Evolutionary conservation across 35 echinoderm and acorn worm genomes (phyloP), one percentile per base, ranked within the genome.

Genomic region (Holothuria glaberrima): DNA sequence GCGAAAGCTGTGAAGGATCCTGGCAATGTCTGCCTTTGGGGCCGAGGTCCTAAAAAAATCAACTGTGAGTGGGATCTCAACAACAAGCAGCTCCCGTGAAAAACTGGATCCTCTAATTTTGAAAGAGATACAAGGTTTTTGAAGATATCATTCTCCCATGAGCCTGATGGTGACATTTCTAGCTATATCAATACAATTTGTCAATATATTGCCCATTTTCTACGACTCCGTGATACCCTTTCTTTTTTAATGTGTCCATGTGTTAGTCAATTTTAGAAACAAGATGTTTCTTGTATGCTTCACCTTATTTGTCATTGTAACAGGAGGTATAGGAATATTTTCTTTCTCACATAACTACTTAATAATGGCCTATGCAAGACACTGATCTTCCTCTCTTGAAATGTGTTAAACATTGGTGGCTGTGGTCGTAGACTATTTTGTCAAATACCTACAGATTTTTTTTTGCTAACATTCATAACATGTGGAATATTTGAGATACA

Each of bases 101-200:
- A 64, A 64, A 14, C 60, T 64, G 60, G 60, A 64, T 27, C 60
- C 60, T 64, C 60, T 64, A 20, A 64, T 27, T 64, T 64, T 64
- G 26, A 64, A 14, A 27, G 60, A 64, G 13, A 64, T 64, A 64
- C 60, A 64, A 64, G 60, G 60, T 64, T 4, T 64, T 64, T 64
- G 3, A 5, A 14, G 60, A 14, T 14, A 64, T 20, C 3, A 4
- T 22, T 1, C 5, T 5, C 13, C 12, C 60, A 64, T 22, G 26
- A 64, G 12, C 12, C 21, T 59, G 21, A 59, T 21, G 58, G 12
- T 12, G 26, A 41, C 36, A 22, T 5, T 64, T 64, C 13, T 64
- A 64, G 2, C 13, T 4, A 64, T 22, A 64, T 59, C 3, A 64
- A 14, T 64, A 27, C 60, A 64, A 64, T 64, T 64, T 64, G 60